Conservation (phyloP, 2,113 vertebrate species). For the Tetraodon nigroviridis region DNA sequence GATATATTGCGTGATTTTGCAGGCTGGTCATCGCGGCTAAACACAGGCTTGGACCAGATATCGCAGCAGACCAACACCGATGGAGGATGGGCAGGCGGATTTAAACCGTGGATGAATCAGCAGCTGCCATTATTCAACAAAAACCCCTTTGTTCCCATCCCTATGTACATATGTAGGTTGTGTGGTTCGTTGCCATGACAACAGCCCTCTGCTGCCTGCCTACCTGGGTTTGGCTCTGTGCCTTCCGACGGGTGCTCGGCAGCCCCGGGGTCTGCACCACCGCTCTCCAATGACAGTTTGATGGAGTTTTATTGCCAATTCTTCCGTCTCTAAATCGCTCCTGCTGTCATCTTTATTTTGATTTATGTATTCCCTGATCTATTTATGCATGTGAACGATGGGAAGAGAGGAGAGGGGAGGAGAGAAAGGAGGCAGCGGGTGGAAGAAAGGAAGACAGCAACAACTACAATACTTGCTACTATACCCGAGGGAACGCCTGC, state of each 20-base stretch:
- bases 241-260: constrained; percentile 68
- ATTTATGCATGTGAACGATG: constrained; percentile 73
- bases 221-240: constrained; percentile 72
- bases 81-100: not conserved
- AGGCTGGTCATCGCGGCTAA: not conserved
- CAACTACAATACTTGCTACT: constrained; percentile 61
- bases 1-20: not conserved
- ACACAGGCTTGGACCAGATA: constrained; percentile 16
- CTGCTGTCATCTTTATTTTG: constrained; percentile 79
- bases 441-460: constrained; percentile 56
- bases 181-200: constrained; percentile 72
- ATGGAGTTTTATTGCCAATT: constrained; percentile 76
- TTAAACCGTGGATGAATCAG: constrained; percentile 21
- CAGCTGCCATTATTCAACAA: constrained; percentile 38
- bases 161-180: constrained; percentile 59
- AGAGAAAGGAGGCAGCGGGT: not conserved
- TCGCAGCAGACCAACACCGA: constrained; percentile 12
- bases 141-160: constrained; percentile 39
- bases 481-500: constrained; percentile 70
- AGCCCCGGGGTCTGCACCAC: constrained; percentile 59
- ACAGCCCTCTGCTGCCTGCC: constrained; percentile 63
- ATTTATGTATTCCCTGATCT: constrained; percentile 80
- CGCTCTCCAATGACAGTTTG: constrained; percentile 73
- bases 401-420: constrained; percentile 32
- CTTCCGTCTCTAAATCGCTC: constrained; percentile 74